A percentile compares a stretch with the other conserved stretches of the same genome.
phyloP scores from a whole-genome alignment of 1,140 invertebrate species.

The Trichonephila clavipes region DNA sequence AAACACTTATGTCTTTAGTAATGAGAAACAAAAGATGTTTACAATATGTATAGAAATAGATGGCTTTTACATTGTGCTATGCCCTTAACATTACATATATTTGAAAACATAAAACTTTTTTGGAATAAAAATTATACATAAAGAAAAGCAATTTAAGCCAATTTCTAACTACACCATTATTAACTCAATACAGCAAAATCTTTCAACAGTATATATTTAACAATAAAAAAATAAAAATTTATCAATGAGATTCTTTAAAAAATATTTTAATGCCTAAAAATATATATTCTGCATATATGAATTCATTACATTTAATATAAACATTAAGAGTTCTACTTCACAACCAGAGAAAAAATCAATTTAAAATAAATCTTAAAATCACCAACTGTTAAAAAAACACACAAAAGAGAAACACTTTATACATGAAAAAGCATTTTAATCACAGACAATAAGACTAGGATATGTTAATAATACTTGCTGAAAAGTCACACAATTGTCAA shows the following conservation, averaged over 20 bases:
- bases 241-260: not conserved
- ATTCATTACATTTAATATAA: not conserved
- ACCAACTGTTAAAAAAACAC: not conserved
- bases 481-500: not conserved
- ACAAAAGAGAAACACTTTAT: not conserved
- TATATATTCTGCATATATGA: not conserved
- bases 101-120: too few species aligned
- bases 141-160: too few species aligned
- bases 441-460: slow-evolving; percentile 42
- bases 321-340: too few species aligned
- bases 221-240: not conserved
- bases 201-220: not conserved
- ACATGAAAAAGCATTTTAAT: not conserved
- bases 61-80: too few species aligned
- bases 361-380: slow-evolving; percentile 9
- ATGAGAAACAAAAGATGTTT: too few species aligned
- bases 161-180: too few species aligned
- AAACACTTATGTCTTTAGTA: too few species aligned
- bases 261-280: too few species aligned
- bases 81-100: too few species aligned
- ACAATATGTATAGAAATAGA: too few species aligned
- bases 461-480: not conserved
- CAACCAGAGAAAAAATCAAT: not conserved
- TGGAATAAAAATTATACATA: too few species aligned
- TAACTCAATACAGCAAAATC: not conserved